phyloP scores from a whole-genome alignment of 2,888 invertebrate species.

The Rutpela maculata region DNA sequence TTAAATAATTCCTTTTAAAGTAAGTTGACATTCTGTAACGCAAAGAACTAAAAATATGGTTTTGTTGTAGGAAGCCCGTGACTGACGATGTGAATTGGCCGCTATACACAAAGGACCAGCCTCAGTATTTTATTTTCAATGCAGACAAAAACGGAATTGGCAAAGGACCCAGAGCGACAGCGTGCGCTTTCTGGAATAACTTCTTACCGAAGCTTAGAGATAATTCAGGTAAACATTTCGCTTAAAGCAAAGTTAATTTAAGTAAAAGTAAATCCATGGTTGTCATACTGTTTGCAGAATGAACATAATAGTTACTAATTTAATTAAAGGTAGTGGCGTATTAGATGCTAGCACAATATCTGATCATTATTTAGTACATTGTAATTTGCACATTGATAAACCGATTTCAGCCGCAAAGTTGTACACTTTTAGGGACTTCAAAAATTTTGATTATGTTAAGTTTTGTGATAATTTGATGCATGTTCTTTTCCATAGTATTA shows the following conservation, averaged over 20 bases:
- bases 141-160: conserved; percentile 84
- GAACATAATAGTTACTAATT: neutral
- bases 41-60: conserved; percentile 39
- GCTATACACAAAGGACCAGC: conserved; percentile 88
- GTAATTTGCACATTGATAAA: no score
- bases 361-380: no score
- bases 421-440: no score
- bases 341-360: no score
- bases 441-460: no score
- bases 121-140: conserved; percentile 93
- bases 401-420: no score
- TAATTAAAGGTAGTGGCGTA: no score
- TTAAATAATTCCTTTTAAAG: conserved; percentile 41
- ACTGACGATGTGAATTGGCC: conserved; percentile 90
- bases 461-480: no score
- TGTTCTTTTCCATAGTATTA: no score
- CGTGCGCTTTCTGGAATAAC: conserved; percentile 98
- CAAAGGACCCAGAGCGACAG: conserved; percentile 86
- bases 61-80: conserved; percentile 77
- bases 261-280: neutral
- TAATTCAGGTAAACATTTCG: conserved; percentile 77
- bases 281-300: neutral
- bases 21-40: conserved; percentile 14
- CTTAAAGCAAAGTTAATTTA: conserved; percentile 13
- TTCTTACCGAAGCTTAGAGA: conserved; percentile 92